These are phyloP conservation scores for Eudyptes chrysolophus DNA, from an alignment of 2,113 vertebrate species.

Conservation along the genomic window DNA sequence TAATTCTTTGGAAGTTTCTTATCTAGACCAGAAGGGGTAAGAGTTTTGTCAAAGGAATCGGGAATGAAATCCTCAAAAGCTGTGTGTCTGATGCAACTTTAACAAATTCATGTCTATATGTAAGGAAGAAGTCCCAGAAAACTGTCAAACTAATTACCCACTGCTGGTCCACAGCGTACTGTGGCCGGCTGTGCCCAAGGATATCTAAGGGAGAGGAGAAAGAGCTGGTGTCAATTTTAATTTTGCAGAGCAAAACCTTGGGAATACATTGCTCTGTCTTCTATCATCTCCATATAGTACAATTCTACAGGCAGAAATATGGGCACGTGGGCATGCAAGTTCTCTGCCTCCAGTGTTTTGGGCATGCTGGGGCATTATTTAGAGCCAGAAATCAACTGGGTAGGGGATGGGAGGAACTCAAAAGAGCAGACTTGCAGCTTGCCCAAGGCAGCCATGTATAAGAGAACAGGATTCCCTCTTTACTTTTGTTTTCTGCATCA, in stretches of 20 bases:
- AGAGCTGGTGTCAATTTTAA: not conserved
- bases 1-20: not conserved
- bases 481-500: not conserved
- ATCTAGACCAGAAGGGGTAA: not conserved
- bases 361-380: not conserved
- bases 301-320: not conserved
- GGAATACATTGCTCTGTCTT: not conserved
- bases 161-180: not conserved
- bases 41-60: not conserved
- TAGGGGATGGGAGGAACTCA: not conserved
- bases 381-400: not conserved
- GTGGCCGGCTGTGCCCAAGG: not conserved
- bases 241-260: not conserved
- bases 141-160: not conserved
- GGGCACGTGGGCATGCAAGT: not conserved
- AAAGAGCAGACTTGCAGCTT: not conserved
- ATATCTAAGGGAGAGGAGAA: not conserved
- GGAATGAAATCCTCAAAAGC: not conserved
- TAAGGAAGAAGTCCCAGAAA: not conserved
- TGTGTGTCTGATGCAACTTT: not conserved
- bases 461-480: not conserved
- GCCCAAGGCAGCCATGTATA: not conserved
- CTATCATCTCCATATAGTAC: not conserved
- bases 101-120: accelerated
- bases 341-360: not conserved